Evolutionary conservation across 2,113 vertebrate species (phyloP).

Genomic region (Percopsis transmontana): DNA sequence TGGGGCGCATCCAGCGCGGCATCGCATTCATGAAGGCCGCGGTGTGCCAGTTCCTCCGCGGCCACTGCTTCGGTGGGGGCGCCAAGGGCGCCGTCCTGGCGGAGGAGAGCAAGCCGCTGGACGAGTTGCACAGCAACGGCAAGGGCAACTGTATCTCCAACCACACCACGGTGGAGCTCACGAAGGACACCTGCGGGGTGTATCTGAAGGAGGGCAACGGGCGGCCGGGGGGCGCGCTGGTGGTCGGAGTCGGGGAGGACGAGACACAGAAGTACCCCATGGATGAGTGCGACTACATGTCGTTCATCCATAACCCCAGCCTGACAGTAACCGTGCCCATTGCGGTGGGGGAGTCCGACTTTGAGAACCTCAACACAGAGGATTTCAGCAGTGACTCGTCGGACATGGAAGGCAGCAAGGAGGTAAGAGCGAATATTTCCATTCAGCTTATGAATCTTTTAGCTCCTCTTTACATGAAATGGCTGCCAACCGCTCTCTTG

Average conservation of each 20-base stretch:
- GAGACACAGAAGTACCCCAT: constrained; percentile 83
- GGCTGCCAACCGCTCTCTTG: not conserved
- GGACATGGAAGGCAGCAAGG: constrained; percentile 94
- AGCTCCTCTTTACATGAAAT: constrained; percentile 1
- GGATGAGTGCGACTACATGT: constrained; percentile 92
- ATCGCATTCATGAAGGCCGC: constrained; percentile 84
- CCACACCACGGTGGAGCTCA: constrained; percentile 88
- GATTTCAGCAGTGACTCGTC: constrained; percentile 95
- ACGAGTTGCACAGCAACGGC: constrained; percentile 87
- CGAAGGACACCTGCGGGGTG: constrained; percentile 82
- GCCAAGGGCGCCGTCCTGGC: constrained; percentile 69
- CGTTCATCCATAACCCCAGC: constrained; percentile 93
- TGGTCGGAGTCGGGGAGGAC: constrained; percentile 81
- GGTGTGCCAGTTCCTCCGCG: constrained; percentile 84
- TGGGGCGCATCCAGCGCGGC: constrained; percentile 92
- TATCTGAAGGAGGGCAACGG: constrained; percentile 84
- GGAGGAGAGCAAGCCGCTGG: constrained; percentile 90
- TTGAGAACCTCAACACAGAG: constrained; percentile 95
- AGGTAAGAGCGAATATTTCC: constrained; percentile 79
- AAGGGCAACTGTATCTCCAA: constrained; percentile 90
- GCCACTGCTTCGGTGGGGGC: constrained; percentile 82
- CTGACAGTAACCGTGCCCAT: constrained; percentile 95
- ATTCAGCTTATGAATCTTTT: constrained; percentile 13
- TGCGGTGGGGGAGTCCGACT: constrained; percentile 95
- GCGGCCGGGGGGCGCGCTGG: constrained; percentile 63